These are phyloP conservation scores for Eustalomyia histrio DNA, from an alignment of 2,888 invertebrate genomes.

Conservation along the genomic window DNA sequence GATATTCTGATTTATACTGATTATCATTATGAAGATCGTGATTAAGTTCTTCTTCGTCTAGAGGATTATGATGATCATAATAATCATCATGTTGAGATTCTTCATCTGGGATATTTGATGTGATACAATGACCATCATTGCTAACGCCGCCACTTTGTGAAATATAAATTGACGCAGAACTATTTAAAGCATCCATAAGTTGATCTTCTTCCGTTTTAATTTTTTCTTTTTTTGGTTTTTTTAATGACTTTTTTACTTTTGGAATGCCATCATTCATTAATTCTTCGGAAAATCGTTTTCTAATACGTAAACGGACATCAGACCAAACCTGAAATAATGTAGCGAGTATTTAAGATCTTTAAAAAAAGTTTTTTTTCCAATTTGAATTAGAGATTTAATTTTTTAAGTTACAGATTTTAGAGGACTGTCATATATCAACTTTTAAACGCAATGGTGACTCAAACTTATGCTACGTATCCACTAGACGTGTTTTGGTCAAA, in stretches of 20 bases:
- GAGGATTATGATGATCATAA: conserved; percentile 26
- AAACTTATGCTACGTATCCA: no score
- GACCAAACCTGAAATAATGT: conserved; percentile 58
- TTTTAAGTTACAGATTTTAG: no score
- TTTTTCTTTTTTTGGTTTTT: conserved; percentile 27
- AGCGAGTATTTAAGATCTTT: no score
- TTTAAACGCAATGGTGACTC: no score
- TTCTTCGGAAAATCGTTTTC: conserved; percentile 37
- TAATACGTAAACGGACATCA: conserved; percentile 58
- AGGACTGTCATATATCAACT: no score
- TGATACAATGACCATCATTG: conserved; percentile 11
- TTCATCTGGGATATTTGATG: conserved; percentile 24
- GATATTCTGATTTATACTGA: conserved; percentile 31
- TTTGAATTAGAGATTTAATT: no score
- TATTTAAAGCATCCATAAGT: conserved; percentile 53
- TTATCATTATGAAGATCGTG: conserved; percentile 10
- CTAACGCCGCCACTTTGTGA: not conserved
- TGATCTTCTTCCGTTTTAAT: conserved; percentile 51
- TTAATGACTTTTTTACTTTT: not conserved
- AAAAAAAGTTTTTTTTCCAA: no score
- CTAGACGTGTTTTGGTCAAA: no score
- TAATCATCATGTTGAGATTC: conserved; percentile 35
- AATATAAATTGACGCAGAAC: conserved; percentile 52
- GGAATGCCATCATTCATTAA: not conserved
- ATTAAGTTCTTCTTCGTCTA: conserved; percentile 19